Evolutionary conservation across 2,113 vertebrate genomes (phyloP).

Genomic region (Syngnathus typhle): DNA sequence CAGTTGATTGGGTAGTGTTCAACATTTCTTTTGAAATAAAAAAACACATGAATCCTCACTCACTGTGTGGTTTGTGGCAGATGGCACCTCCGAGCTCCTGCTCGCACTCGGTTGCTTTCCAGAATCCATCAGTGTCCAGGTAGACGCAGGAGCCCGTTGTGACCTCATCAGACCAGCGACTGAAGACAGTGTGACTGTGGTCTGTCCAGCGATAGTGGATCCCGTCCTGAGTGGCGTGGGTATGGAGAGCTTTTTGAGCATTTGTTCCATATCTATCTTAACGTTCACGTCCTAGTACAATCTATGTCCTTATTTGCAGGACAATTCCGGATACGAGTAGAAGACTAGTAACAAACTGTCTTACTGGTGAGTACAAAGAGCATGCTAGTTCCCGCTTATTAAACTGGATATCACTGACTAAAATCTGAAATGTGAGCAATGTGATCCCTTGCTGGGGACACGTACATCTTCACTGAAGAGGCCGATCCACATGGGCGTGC

Average conservation of each 20-base stretch:
- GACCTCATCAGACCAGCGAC: constrained; percentile 78
- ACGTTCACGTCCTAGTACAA: no score
- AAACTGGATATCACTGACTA: background rate
- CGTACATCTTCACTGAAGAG: constrained; percentile 86
- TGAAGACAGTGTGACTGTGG: constrained; percentile 79
- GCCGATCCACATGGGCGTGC: constrained; percentile 84
- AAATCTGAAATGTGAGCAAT: background rate
- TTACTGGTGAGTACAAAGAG: background rate
- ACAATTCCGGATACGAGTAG: no score
- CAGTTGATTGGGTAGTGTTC: background rate
- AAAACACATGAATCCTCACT: constrained; percentile 21
- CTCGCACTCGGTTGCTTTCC: constrained; percentile 83
- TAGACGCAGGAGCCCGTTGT: constrained; percentile 78
- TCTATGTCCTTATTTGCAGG: no score
- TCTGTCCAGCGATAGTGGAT: constrained; percentile 87
- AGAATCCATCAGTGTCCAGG: constrained; percentile 85
- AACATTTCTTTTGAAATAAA: background rate
- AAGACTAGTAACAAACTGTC: background rate
- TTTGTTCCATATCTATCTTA: background rate
- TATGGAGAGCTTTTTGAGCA: background rate
- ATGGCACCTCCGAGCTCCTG: constrained; percentile 76
- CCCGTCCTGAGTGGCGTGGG: constrained; percentile 67
- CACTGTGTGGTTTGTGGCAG: constrained; percentile 81
- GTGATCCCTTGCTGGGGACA: background rate
- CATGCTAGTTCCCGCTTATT: background rate